phyloP scores from a whole-genome alignment of 2,888 invertebrate genomes.

The Stenichneumon culpator region DNA sequence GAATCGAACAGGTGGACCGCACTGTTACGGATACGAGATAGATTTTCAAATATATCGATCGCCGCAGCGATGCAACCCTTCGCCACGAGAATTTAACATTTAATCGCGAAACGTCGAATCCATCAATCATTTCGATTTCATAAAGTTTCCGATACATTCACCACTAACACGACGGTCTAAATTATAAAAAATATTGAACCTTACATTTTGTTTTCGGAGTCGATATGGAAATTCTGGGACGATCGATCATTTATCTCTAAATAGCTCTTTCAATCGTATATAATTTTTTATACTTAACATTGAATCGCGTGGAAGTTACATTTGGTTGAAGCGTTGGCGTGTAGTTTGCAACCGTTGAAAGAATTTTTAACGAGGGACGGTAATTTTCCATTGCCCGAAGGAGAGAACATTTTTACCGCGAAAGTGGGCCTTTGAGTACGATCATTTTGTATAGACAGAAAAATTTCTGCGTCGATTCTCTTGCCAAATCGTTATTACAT shows the following conservation, averaged over 20 bases:
- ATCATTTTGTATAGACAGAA: too few relatives aligned
- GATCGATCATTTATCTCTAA: neutral
- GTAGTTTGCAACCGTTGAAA: neutral
- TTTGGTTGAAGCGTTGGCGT: neutral
- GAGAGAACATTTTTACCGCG: too few relatives aligned
- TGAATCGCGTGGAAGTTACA: neutral
- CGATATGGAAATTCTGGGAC: neutral
- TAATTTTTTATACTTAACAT: neutral
- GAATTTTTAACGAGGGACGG: neutral
- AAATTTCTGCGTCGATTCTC: too few relatives aligned
- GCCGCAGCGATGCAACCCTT: neutral
- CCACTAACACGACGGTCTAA: neutral
- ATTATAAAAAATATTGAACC: neutral
- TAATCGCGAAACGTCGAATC: neutral
- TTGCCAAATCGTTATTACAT: too few relatives aligned
- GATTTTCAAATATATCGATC: conserved; percentile 7
- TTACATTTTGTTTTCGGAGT: neutral
- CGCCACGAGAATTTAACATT: neutral
- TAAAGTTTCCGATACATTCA: neutral
- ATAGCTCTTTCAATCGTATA: neutral
- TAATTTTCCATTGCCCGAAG: neutral
- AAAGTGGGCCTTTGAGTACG: too few relatives aligned
- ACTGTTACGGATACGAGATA: conserved; percentile 48
- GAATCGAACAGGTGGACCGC: conserved; percentile 67
- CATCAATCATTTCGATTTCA: neutral